Conservation (phyloP, 2,113 vertebrate species). For the Anolis carolinensis region DNA sequence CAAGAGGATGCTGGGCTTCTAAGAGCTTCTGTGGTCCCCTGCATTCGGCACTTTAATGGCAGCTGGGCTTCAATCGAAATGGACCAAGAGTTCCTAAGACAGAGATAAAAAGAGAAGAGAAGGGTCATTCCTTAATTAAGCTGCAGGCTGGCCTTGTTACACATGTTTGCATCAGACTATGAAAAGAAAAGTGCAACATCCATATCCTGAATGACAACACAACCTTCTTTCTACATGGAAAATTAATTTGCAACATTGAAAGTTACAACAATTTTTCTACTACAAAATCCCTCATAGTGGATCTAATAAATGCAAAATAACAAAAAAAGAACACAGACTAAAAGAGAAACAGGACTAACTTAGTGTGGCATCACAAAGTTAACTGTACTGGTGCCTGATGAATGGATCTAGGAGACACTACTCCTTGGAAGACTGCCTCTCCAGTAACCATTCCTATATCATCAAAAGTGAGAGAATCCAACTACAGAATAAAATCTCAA, state of each 20-base stretch:
- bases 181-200: slow-evolving; percentile 2
- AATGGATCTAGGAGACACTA: background rate
- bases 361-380: background rate
- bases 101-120: slow-evolving; percentile 34
- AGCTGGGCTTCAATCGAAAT: slow-evolving; percentile 59
- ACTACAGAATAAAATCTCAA: background rate
- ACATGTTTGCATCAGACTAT: background rate
- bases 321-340: background rate
- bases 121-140: slow-evolving; percentile 14
- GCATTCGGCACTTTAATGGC: slow-evolving; percentile 40
- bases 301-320: background rate
- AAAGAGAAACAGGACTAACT: background rate
- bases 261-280: background rate
- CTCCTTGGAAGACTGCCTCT: background rate
- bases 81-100: slow-evolving; percentile 66
- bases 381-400: too few species aligned
- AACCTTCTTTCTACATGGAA: background rate
- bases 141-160: background rate
- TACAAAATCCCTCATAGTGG: background rate
- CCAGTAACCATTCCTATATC: background rate
- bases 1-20: slow-evolving; percentile 53
- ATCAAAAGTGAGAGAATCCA: background rate
- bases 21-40: slow-evolving; percentile 39
- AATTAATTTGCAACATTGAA: background rate
- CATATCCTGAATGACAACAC: background rate